A percentile compares a stretch with the other conserved stretches of the same genome.
Evolutionary conservation across 1,140 invertebrate genomes (phyloP).

Genomic region (Propsilocerus akamusi): DNA sequence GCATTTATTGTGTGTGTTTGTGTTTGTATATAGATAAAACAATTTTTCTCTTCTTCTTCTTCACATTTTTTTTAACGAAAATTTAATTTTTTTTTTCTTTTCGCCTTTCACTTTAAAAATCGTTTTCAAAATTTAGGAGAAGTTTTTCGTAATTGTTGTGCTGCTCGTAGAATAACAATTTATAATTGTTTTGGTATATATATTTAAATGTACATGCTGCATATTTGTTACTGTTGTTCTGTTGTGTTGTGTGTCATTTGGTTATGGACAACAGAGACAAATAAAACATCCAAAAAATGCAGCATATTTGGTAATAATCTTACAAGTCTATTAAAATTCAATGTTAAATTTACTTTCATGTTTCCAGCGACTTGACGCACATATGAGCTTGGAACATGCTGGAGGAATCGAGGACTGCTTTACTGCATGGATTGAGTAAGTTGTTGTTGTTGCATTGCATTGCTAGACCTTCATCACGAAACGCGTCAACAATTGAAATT

Average conservation of each 20-base stretch:
- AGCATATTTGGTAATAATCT: no score
- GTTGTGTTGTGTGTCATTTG: no score
- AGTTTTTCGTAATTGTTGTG: background rate
- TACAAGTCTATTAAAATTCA: no score
- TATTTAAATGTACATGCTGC: no score
- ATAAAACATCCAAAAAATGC: no score
- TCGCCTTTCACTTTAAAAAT: constrained; percentile 3
- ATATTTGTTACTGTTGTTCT: no score
- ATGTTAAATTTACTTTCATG: background rate
- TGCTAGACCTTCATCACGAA: background rate
- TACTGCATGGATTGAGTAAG: background rate
- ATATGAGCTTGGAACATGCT: background rate
- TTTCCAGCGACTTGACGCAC: background rate
- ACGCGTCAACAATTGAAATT: no score
- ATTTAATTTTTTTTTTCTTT: no score
- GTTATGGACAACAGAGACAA: no score
- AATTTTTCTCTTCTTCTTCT: background rate
- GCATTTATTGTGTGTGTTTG: no score
- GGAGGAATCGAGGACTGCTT: background rate
- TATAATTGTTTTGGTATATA: constrained; percentile 2
- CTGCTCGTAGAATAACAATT: background rate
- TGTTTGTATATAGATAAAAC: background rate
- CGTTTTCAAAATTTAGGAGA: background rate
- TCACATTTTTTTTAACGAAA: background rate
- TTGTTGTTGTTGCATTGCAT: constrained; percentile 2